Base-by-base conservation (phyloP, 2,888 invertebrate genomes). In the Phortica magna region DNA sequence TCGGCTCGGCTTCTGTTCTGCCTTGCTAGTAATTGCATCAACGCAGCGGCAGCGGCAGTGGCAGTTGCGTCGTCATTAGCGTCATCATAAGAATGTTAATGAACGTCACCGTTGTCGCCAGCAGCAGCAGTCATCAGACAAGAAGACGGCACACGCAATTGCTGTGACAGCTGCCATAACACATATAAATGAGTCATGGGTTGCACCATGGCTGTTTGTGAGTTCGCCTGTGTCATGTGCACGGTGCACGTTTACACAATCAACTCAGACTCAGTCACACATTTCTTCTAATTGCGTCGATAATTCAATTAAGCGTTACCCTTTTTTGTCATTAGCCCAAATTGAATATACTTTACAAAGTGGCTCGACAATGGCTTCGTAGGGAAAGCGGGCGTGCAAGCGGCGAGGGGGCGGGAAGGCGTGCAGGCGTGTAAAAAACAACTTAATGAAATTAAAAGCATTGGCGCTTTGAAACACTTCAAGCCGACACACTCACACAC, bases 361-460 rank as follows among this genome's bases (percentile, higher is more conserved):
- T n/a, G 53, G 31, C 42, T 43, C n/a, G 17, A 9, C 10, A 68
- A 41, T 43, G 12, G 5, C 22, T 68, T 43, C 73, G 78, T 55
- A 80, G 48, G 73, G 65, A 77, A 72, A 5, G 59, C 31, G 43
- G 42, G 17, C 61, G 14, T 53, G 75, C 73, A 67, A n/a, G 10
- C 39, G 71, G 22, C 55, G 48, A 39, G 48, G 77, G 77, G 48
- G 67, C 71, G 75, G n/a, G 41, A 53, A 65, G 22, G 80, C 76
- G 78, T 74, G 79, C 78, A 79, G 83, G 84, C 82, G 83, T 84
- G 83, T 78, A 82, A 53, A 71, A 68, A 55, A 84, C 84, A 84
- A 83, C 84, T 85, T 85, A 87, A 85, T 85, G 83, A 85, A 83
- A 84, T 85, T 87, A 84, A 83, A 83, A 87, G 83, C 81, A 81